Evolutionary conservation across 2,113 vertebrate species (phyloP).

Genomic region (Thinocorus orbignyianus): DNA sequence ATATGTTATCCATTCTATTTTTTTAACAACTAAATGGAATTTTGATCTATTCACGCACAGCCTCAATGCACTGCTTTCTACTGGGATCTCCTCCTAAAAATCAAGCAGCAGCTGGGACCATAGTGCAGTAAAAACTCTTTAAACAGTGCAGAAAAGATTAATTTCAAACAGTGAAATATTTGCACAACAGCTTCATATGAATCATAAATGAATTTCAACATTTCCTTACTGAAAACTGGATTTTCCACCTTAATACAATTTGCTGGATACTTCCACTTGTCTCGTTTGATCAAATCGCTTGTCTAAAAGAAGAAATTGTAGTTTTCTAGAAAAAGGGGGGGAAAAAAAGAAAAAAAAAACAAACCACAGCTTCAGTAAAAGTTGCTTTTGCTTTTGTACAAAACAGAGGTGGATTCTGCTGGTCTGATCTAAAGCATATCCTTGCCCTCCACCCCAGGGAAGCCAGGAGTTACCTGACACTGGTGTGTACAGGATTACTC

Average conservation of each 20-base stretch:
- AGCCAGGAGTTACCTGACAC: not conserved
- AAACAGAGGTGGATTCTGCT: not conserved
- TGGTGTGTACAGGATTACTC: not conserved
- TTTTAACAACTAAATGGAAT: not conserved
- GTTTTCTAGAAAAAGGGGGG: not conserved
- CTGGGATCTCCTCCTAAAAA: not conserved
- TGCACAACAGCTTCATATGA: not conserved
- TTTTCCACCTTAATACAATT: not conserved
- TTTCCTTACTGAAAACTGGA: not conserved
- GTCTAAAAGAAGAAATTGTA: not conserved
- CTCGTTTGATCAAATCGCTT: not conserved
- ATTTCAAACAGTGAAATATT: not conserved
- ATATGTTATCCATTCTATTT: not conserved
- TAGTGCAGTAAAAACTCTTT: not conserved
- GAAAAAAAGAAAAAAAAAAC: not conserved
- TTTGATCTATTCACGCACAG: not conserved
- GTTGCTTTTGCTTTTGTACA: not conserved
- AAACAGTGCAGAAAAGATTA: not conserved
- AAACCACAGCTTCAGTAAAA: not conserved
- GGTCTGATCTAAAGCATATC: not conserved
- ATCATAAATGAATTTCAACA: not conserved
- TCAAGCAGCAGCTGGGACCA: fast-evolving
- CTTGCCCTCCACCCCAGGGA: not conserved
- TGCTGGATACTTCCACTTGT: not conserved
- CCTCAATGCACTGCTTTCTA: not conserved